Evolutionary conservation across 1,140 invertebrate genomes (phyloP).

Genomic region (Drosophila baimaii): DNA sequence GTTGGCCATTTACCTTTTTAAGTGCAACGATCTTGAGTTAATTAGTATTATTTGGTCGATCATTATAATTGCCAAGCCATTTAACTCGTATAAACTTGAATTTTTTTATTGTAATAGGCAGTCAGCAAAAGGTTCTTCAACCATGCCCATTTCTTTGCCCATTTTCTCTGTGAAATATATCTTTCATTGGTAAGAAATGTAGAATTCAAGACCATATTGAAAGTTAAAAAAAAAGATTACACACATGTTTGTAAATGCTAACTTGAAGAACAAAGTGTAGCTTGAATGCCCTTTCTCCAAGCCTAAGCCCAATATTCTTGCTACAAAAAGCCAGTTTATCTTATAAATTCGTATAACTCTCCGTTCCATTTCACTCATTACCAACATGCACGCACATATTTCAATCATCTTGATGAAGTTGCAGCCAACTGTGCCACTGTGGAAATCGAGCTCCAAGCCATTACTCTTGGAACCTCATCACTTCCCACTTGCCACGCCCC

Average conservation of each 20-base stretch:
- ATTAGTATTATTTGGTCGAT: not conserved
- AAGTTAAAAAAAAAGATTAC: not conserved
- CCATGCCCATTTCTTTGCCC: too few species aligned
- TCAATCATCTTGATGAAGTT: conserved; percentile 54
- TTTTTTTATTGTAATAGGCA: too few species aligned
- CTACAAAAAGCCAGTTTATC: conserved; percentile 7
- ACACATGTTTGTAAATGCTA: not conserved
- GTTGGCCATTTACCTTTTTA: not conserved
- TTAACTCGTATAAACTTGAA: fast-evolving
- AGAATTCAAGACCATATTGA: not conserved
- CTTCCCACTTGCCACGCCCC: conserved; percentile 23
- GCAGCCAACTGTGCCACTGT: conserved; percentile 47
- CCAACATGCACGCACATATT: conserved; percentile 49
- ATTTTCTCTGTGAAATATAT: too few species aligned
- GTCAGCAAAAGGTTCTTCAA: too few species aligned
- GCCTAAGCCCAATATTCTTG: not conserved
- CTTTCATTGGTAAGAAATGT: not conserved
- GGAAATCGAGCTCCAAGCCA: conserved; percentile 41
- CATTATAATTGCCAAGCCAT: not conserved
- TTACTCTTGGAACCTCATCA: conserved; percentile 43
- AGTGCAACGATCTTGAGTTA: not conserved
- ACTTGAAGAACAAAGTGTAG: not conserved
- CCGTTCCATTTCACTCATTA: conserved; percentile 28
- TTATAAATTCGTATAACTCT: conserved; percentile 20
- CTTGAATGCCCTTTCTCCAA: too few species aligned